Evolutionary conservation across 2,113 vertebrate species (phyloP).

Genomic region (Gavialis gangeticus): DNA sequence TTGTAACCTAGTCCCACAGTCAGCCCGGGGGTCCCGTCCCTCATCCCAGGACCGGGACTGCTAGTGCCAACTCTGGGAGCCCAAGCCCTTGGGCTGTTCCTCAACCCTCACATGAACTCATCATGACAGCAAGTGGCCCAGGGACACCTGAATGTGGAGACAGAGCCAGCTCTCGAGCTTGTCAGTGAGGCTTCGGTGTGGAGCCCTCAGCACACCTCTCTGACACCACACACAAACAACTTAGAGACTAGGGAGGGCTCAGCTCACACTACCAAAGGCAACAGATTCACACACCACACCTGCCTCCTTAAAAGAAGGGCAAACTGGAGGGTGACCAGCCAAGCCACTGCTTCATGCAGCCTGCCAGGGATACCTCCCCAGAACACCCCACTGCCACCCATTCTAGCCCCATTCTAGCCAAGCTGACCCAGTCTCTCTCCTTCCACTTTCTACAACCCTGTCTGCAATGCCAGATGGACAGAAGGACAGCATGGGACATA

Average conservation of each 20-base stretch:
- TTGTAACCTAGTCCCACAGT: background rate
- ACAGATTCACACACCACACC: background rate
- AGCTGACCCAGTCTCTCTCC: background rate
- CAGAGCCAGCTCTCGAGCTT: no score
- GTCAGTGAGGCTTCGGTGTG: no score
- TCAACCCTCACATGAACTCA: background rate
- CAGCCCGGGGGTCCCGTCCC: background rate
- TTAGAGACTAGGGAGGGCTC: background rate
- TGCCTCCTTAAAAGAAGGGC: background rate
- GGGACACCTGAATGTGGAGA: background rate
- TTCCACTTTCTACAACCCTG: background rate
- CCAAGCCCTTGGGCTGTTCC: background rate
- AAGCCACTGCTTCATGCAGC: background rate
- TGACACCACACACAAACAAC: background rate
- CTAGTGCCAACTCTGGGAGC: background rate
- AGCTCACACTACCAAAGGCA: background rate
- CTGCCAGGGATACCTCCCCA: background rate
- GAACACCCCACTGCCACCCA: background rate
- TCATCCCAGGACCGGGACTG: background rate
- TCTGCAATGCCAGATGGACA: background rate
- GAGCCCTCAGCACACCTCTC: no score
- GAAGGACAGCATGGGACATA: conserved; percentile 47
- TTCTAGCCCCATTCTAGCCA: background rate
- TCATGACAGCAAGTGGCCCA: background rate
- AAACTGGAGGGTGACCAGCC: background rate